Evolutionary conservation across 2,797 vertebrate species (phyloP).

Genomic region (Thalassophryne amazonica): DNA sequence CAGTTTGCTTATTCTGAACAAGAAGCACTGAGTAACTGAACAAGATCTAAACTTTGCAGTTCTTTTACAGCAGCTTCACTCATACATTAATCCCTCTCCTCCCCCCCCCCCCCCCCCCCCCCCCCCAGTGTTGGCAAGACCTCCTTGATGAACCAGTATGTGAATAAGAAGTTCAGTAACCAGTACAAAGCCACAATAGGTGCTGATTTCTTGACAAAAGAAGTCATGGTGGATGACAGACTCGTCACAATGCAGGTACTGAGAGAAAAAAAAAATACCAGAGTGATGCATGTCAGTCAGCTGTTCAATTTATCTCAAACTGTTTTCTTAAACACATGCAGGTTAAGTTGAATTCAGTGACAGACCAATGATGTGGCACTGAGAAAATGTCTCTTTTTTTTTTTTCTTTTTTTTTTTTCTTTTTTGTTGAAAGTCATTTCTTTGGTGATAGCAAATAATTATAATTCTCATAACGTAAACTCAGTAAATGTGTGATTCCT

Average conservation of each 20-base stretch:
- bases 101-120: no score
- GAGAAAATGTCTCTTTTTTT: not conserved
- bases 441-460: no score
- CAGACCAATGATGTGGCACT: not conserved
- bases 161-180: conserved; percentile 99
- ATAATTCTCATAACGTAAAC: no score
- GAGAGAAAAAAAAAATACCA: not conserved
- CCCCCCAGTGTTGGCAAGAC: conserved; percentile 92
- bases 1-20: no score
- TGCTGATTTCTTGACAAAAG: conserved; percentile 98
- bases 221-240: conserved; percentile 99
- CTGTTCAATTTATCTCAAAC: no score
- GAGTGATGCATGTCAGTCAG: not conserved
- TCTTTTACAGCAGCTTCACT: no score
- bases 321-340: no score
- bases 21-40: no score
- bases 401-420: not conserved
- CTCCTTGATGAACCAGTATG: conserved; percentile 99
- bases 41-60: no score
- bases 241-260: conserved; percentile 99
- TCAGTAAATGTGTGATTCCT: no score
- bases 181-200: conserved; percentile 99
- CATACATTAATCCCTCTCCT: no score
- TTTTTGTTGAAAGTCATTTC: not conserved
- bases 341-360: not conserved